Percentiles rank a stretch among this genome's conserved stretches.
Evolutionary conservation across 2,113 vertebrate genomes (phyloP).

Genomic region (Strix uralensis): DNA sequence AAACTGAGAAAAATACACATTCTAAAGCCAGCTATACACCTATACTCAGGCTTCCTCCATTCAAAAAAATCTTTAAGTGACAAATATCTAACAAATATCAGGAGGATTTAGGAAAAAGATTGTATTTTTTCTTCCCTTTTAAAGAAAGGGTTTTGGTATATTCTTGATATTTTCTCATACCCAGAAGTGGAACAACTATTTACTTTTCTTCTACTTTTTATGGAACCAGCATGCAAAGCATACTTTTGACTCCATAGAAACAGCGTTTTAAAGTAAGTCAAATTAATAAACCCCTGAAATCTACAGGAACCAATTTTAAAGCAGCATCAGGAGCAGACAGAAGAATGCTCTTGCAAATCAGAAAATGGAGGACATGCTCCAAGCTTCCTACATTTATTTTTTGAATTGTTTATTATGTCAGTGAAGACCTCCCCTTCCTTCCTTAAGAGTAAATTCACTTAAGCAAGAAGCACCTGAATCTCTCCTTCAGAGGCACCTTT

Average conservation of each 20-base stretch:
- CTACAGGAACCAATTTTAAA: background rate
- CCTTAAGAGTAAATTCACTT: background rate
- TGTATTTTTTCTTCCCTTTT: background rate
- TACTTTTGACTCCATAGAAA: conserved; percentile 32
- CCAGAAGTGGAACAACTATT: background rate
- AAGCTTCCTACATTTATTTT: background rate
- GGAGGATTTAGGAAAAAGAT: background rate
- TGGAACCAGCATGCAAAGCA: background rate
- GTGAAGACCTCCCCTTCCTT: background rate
- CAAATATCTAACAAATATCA: background rate
- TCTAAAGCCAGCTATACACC: background rate
- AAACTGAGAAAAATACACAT: background rate
- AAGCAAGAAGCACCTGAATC: background rate
- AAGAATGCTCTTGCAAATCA: background rate
- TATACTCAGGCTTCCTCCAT: background rate
- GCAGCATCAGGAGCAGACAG: background rate
- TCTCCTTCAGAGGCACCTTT: background rate
- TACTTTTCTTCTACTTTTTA: background rate
- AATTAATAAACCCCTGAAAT: conserved; percentile 6
- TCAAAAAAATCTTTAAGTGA: background rate
- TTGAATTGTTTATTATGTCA: background rate
- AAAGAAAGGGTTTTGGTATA: background rate
- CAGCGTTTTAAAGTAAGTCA: background rate
- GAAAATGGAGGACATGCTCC: background rate
- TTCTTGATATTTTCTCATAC: background rate